Percentiles rank a stretch among this genome's conserved stretches.
Conservation (phyloP, 2,888 invertebrate genomes). For the Nesidiocoris tenuis region DNA sequence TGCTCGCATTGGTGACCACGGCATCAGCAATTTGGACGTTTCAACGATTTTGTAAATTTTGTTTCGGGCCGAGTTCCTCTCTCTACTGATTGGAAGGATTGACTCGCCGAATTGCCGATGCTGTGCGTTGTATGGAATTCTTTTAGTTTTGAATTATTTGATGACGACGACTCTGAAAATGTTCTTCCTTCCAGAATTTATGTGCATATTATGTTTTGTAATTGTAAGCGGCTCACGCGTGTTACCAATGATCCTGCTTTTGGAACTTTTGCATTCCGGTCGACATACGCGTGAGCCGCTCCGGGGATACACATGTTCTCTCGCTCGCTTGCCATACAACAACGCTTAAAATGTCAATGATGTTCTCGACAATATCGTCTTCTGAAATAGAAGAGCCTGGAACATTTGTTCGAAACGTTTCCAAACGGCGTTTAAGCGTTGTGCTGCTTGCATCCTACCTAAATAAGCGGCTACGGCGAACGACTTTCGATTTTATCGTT, state of each 20-base stretch:
- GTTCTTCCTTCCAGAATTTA: slow-evolving; percentile 2
- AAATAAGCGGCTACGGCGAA: slow-evolving; percentile 22
- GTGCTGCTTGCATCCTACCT: slow-evolving; percentile 37
- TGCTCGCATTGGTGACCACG: slow-evolving; percentile 27
- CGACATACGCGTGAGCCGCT: background rate
- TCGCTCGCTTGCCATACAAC: background rate
- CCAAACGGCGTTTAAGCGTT: slow-evolving; percentile 10
- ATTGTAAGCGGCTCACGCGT: background rate
- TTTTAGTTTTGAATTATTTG: background rate
- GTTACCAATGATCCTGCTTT: background rate
- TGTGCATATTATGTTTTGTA: background rate
- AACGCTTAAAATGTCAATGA: background rate
- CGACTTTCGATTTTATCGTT: background rate
- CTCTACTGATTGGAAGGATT: background rate
- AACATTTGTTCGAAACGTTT: background rate
- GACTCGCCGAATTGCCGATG: background rate
- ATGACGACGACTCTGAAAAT: background rate
- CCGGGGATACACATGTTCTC: background rate
- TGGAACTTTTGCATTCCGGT: background rate
- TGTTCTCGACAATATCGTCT: background rate
- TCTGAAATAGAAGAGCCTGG: background rate
- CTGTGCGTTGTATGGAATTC: background rate
- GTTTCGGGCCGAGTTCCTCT: too few relatives aligned
- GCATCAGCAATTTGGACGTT: slow-evolving; percentile 7
- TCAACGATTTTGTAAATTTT: background rate